Percentiles rank a stretch among this genome's conserved stretches.
Conservation (phyloP, 2,797 vertebrate species). For the Staurois parvus region DNA sequence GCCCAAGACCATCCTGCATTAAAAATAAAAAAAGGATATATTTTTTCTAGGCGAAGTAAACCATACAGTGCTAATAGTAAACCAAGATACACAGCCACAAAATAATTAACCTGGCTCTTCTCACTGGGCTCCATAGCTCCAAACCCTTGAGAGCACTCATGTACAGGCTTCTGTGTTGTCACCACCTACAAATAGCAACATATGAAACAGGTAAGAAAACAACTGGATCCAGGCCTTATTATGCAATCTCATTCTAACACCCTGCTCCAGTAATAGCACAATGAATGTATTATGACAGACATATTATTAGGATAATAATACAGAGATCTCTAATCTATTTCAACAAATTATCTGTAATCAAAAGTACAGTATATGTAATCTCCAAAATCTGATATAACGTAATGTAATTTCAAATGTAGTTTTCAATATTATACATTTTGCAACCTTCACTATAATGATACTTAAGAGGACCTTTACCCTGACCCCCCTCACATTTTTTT, state of each 20-base stretch:
- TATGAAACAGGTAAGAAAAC: background rate
- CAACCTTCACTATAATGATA: no score
- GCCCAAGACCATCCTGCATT: constrained; percentile 81
- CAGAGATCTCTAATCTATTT: no score
- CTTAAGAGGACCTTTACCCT: no score
- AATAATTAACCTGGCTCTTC: constrained; percentile 86
- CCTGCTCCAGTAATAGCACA: background rate
- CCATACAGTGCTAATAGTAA: background rate
- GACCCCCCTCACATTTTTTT: no score
- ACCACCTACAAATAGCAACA: constrained; percentile 1
- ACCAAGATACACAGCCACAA: background rate
- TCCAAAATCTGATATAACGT: no score
- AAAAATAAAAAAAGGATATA: constrained; percentile 18
- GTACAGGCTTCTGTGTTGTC: background rate
- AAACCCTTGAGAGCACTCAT: constrained; percentile 15
- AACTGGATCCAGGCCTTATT: background rate
- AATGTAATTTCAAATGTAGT: no score
- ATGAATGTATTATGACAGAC: no score
- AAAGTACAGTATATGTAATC: no score
- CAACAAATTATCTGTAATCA: no score
- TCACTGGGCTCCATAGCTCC: constrained; percentile 88
- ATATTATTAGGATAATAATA: no score
- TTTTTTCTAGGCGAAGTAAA: background rate
- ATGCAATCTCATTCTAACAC: background rate
- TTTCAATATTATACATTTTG: no score